Evolutionary conservation across 1,140 invertebrate species (phyloP).

Genomic region (Pseudomyrmex pallidus): DNA sequence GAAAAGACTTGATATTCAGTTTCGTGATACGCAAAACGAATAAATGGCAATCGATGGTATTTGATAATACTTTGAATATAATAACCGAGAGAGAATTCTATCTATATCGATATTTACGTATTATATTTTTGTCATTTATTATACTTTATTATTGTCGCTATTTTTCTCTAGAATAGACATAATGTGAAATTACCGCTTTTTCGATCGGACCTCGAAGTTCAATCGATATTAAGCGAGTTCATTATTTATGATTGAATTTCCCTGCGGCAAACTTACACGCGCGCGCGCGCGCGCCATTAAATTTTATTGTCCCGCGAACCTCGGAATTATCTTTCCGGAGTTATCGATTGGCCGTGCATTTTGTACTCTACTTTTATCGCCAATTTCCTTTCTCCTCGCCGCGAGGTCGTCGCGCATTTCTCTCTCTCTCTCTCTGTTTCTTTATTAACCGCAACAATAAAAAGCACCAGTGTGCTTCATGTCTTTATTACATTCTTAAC

Average conservation of each 20-base stretch:
- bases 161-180: neutral
- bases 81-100: neutral
- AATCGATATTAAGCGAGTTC: constrained; percentile 43
- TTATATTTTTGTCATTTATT: neutral
- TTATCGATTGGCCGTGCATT: constrained; percentile 28
- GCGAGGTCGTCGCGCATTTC: neutral
- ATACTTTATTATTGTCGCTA: neutral
- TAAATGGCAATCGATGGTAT: too few relatives aligned
- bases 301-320: constrained; percentile 38
- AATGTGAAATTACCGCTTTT: constrained; percentile 23
- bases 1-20: too few relatives aligned
- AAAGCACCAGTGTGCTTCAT: neutral
- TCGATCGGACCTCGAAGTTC: neutral
- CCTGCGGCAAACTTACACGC: constrained; percentile 14
- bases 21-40: too few relatives aligned
- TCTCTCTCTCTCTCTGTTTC: neutral
- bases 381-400: constrained; percentile 18
- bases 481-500: constrained; percentile 22
- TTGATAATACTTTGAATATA: too few relatives aligned
- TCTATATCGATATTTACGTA: neutral
- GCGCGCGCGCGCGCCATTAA: constrained; percentile 24
- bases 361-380: neutral
- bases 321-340: constrained; percentile 35
- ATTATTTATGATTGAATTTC: constrained; percentile 55
- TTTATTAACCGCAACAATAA: constrained; percentile 34